Percentiles rank a stretch among this genome's conserved stretches.
These are phyloP conservation scores for Catharus bicknelli DNA, from an alignment of 2,113 vertebrate genomes.

Conservation along the genomic window DNA sequence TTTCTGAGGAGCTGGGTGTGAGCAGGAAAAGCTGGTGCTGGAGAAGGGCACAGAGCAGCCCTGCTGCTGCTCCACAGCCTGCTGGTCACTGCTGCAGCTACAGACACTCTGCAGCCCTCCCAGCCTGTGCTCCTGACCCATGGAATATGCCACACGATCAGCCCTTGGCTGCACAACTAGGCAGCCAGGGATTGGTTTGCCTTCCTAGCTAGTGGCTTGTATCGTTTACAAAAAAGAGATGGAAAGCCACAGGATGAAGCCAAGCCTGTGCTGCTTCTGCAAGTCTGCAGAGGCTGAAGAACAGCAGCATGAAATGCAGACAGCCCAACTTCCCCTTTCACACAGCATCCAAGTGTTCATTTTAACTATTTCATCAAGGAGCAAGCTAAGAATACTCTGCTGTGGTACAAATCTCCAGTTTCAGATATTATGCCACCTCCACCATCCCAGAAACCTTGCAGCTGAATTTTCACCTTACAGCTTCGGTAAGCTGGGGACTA, in stretches of 20 bases:
- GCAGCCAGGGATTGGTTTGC: background rate
- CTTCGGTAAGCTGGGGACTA: background rate
- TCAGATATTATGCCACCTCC: background rate
- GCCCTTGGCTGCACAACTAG: background rate
- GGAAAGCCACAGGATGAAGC: background rate
- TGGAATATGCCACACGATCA: background rate
- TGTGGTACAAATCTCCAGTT: background rate
- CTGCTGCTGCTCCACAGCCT: background rate
- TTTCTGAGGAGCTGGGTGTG: background rate
- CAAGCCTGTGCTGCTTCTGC: background rate
- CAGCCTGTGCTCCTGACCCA: rapidly evolving
- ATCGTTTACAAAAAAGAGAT: background rate
- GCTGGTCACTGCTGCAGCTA: background rate
- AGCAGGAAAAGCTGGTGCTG: background rate
- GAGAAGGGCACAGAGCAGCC: background rate
- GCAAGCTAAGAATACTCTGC: background rate
- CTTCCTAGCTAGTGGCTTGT: background rate
- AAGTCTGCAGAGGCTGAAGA: background rate
- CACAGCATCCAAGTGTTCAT: background rate
- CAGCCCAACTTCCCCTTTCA: background rate
- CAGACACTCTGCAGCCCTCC: background rate
- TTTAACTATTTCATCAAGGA: background rate
- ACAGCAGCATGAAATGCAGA: background rate
- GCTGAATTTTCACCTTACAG: background rate
- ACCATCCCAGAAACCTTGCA: background rate